phyloP scores from a whole-genome alignment of 2,797 vertebrate species.

The Peromyscus attwateri region DNA sequence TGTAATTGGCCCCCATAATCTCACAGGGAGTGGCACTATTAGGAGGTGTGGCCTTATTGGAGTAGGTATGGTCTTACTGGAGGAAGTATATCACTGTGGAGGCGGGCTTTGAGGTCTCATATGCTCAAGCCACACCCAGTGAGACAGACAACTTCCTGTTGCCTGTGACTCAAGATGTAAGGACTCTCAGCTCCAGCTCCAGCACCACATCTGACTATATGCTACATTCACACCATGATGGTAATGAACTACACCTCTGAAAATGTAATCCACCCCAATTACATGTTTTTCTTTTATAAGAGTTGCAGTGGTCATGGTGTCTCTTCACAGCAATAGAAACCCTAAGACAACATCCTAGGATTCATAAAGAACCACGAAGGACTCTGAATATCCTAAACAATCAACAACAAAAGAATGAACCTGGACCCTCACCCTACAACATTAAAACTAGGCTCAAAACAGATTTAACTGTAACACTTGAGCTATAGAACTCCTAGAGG shows the following conservation, averaged over 20 bases:
- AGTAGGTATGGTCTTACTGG: not conserved
- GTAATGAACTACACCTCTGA: not conserved
- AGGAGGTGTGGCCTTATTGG: not conserved
- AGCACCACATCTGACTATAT: not conserved
- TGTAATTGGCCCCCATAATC: not conserved
- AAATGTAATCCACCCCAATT: not conserved
- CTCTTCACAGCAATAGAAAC: not conserved
- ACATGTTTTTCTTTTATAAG: not conserved
- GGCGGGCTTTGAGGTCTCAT: not conserved
- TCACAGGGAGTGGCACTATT: not conserved
- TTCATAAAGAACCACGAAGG: not conserved
- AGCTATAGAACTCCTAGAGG: not conserved
- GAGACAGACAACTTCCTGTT: not conserved
- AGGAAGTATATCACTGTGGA: not conserved
- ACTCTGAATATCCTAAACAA: not conserved
- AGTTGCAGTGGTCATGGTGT: not conserved
- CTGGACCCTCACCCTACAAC: not conserved
- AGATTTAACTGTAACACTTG: not conserved
- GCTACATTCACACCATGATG: not conserved
- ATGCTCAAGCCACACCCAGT: not conserved
- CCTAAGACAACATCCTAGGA: not conserved
- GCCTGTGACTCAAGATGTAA: not conserved
- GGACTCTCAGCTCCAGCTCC: not conserved
- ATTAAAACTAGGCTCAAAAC: slow-evolving; percentile 21
- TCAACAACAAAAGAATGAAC: not conserved